Evolutionary conservation across 2,888 invertebrate genomes (phyloP), one percentile per base, ranked within the genome.

Genomic region (Folsomia candida): DNA sequence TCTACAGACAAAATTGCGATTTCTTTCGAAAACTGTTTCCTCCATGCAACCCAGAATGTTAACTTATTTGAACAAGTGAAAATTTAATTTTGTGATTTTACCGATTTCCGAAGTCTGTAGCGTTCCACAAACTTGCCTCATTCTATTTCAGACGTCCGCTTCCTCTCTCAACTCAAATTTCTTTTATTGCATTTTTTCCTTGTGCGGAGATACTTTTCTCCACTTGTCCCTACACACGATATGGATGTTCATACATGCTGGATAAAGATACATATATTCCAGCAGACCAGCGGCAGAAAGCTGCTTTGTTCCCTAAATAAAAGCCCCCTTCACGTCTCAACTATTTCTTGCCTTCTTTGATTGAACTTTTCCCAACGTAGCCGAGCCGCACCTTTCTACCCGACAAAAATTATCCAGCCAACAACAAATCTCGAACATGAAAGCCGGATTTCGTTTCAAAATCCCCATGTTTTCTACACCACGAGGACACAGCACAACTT

Each of bases 61-160:
- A n/a, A n/a, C n/a, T n/a, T n/a, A n/a, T 37, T 37, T 37, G 37
- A 37, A 37, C 37, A 37, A 37, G 14, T 9, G 14, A 14, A 37
- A 37, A 37, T 37, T 37, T 37, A 4, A 37, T 37, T 37, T 37
- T 14, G 37, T 4, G 37, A 37, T 37, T 37, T 37, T 37, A 37
- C 37, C 37, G 37, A 37, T 37, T 37, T 37, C 37, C 37, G 37
- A 4, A 37, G 14, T 37, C 37, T 37, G 37, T 37, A 37, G 37
- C 6, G 37, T 14, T 9, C 37, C 37, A 37, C 14, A 9, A n/a
- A n/a, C n/a, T 14, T 37, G 37, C 59, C 59, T 59, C 25, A 24
- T 62, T 26, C 29, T 28, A 29, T 62, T 62, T 62, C 62, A 62
- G 62, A 62, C 62, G 28, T 62, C 62, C 62, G 62, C 27, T 62